phyloP scores from a whole-genome alignment of 2,797 vertebrate species.

The Diplodus sargus region DNA sequence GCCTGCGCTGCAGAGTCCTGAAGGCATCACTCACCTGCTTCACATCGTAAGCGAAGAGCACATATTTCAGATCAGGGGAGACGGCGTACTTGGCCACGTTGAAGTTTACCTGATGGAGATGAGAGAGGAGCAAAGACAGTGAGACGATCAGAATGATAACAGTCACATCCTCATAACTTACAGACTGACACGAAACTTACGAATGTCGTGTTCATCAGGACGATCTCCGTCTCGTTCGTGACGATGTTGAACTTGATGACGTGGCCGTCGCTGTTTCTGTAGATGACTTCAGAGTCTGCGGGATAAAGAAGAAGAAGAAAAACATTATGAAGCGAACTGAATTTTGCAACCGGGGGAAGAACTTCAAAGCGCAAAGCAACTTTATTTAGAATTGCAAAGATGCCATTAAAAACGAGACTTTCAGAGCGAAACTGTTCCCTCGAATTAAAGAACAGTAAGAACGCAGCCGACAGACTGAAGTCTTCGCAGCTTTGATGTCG shows the following conservation, averaged over 20 bases:
- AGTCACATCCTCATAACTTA: neutral
- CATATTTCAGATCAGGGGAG: conserved; percentile 95
- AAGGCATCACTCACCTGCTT: conserved; percentile 88
- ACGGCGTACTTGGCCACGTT: conserved; percentile 94
- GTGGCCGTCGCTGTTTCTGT: conserved; percentile 93
- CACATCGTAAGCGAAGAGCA: conserved; percentile 96
- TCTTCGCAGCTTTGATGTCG: conserved; percentile 26
- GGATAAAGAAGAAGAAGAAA: conserved; percentile 9
- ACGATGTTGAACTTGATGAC: conserved; percentile 95
- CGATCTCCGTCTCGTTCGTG: conserved; percentile 89
- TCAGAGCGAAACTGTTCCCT: conserved; percentile 24
- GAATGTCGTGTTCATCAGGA: conserved; percentile 95
- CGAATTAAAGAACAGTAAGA: conserved; percentile 14
- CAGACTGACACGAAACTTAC: conserved; percentile 84
- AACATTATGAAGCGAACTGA: conserved; percentile 4
- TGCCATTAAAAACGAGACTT: conserved; percentile 21
- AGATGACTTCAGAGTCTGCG: conserved; percentile 95
- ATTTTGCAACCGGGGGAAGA: conserved; percentile 30
- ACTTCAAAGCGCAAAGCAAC: neutral
- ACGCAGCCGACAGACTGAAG: neutral
- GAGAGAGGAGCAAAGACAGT: neutral
- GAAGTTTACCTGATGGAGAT: conserved; percentile 89
- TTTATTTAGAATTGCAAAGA: conserved; percentile 22
- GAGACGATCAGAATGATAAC: neutral
- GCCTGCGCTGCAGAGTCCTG: neutral